Percentiles rank a stretch among this genome's conserved stretches.
These are phyloP conservation scores for Ceratoteleas bidentatus DNA, from an alignment of 1,140 invertebrate species.

Conservation along the genomic window DNA sequence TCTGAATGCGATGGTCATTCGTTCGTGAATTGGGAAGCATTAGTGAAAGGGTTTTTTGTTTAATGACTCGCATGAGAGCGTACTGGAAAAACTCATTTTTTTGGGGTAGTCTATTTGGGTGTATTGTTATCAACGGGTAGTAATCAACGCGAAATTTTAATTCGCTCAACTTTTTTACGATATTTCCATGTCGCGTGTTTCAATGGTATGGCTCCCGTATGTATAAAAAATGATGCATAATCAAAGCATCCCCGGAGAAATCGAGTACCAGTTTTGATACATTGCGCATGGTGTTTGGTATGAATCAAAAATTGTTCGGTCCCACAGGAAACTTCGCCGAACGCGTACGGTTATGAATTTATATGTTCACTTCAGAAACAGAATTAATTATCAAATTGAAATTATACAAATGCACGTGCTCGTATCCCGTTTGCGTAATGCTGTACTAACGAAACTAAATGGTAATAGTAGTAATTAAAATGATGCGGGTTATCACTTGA, in stretches of 20 bases:
- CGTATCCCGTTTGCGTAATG: too few species aligned
- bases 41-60: too few species aligned
- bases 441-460: too few species aligned
- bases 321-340: constrained; percentile 26
- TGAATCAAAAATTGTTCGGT: constrained; percentile 50
- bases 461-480: too few species aligned
- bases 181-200: constrained; percentile 29
- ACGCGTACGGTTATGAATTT: constrained; percentile 25
- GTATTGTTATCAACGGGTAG: not conserved
- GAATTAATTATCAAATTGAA: constrained; percentile 31
- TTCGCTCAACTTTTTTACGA: constrained; percentile 22
- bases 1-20: too few species aligned
- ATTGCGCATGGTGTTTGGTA: constrained; percentile 29
- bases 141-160: constrained; percentile 8
- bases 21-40: too few species aligned
- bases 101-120: too few species aligned
- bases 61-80: too few species aligned
- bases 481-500: too few species aligned
- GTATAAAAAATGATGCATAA: constrained; percentile 53
- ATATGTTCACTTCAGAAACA: constrained; percentile 13
- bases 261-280: constrained; percentile 45
- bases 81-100: too few species aligned
- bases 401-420: not conserved
- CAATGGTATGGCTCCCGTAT: constrained; percentile 34
- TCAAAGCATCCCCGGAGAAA: constrained; percentile 50